phyloP scores from a whole-genome alignment of 2,113 vertebrate genomes.

The Chionodraco myersi region DNA sequence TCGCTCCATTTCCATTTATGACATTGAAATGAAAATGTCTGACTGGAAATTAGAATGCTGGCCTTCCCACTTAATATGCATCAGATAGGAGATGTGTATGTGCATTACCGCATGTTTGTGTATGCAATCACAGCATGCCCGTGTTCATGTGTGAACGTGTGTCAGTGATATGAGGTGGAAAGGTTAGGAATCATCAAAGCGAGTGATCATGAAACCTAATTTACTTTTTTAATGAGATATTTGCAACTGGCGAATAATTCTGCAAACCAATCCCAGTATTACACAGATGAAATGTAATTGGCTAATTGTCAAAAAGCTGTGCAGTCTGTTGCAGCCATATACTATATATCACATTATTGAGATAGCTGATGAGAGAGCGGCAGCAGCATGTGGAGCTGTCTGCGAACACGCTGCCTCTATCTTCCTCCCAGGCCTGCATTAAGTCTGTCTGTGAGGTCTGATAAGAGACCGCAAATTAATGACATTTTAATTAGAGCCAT shows the following conservation, averaged over 20 bases:
- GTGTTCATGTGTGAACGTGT: conserved; percentile 11
- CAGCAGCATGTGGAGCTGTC: conserved; percentile 52
- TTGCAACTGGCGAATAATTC: conserved; percentile 52
- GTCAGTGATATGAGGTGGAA: conserved; percentile 30
- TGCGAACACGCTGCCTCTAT: conserved; percentile 47
- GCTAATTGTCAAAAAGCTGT: conserved; percentile 72
- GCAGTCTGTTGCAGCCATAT: conserved; percentile 45
- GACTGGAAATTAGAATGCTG: conserved; percentile 25
- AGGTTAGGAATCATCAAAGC: conserved; percentile 55
- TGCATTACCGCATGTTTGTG: conserved; percentile 15
- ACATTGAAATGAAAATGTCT: conserved; percentile 37
- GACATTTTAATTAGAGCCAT: conserved; percentile 79
- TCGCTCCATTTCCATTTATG: conserved; percentile 31
- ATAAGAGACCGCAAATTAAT: conserved; percentile 78
- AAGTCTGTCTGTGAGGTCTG: conserved; percentile 74
- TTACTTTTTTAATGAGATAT: conserved; percentile 78
- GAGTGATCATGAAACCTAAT: conserved; percentile 69
- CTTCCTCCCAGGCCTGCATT: conserved; percentile 67
- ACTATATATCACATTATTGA: conserved; percentile 61
- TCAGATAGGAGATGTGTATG: conserved; percentile 27
- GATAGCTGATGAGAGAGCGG: conserved; percentile 58
- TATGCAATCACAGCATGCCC: not conserved
- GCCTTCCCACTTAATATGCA: conserved; percentile 20
- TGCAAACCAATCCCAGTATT: conserved; percentile 59
- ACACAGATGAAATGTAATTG: conserved; percentile 69